These are phyloP conservation scores for Podiceps cristatus DNA, from an alignment of 2,113 vertebrate species.

Conservation along the genomic window DNA sequence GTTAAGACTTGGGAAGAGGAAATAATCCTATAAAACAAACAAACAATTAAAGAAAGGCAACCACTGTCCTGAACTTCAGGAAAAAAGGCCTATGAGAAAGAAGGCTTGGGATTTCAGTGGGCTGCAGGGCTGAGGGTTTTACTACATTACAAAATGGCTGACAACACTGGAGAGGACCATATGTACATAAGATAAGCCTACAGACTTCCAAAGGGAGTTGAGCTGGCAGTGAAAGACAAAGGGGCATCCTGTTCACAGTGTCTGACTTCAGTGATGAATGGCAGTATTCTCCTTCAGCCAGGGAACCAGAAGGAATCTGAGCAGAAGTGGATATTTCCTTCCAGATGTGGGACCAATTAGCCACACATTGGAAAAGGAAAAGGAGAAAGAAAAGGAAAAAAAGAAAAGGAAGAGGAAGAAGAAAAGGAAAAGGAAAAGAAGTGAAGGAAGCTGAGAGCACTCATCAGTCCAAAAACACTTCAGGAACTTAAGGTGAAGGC, in stretches of 20 bases:
- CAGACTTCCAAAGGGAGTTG: not conserved
- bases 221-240: not conserved
- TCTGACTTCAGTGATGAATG: not conserved
- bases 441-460: not conserved
- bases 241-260: not conserved
- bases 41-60: not conserved
- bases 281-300: not conserved
- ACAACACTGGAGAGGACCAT: not conserved
- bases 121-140: not conserved
- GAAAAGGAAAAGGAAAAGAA: not conserved
- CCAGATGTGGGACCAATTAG: not conserved
- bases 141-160: not conserved
- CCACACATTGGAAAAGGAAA: not conserved
- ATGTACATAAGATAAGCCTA: not conserved
- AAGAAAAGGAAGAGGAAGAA: not conserved
- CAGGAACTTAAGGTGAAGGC: not conserved
- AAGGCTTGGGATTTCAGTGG: not conserved
- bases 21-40: not conserved
- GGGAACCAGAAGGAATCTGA: not conserved
- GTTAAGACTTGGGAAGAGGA: not conserved
- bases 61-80: not conserved
- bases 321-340: not conserved
- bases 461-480: not conserved
- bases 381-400: not conserved
- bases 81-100: not conserved